phyloP scores from a whole-genome alignment of 2,113 vertebrate genomes.

The Thalassoma bifasciatum region DNA sequence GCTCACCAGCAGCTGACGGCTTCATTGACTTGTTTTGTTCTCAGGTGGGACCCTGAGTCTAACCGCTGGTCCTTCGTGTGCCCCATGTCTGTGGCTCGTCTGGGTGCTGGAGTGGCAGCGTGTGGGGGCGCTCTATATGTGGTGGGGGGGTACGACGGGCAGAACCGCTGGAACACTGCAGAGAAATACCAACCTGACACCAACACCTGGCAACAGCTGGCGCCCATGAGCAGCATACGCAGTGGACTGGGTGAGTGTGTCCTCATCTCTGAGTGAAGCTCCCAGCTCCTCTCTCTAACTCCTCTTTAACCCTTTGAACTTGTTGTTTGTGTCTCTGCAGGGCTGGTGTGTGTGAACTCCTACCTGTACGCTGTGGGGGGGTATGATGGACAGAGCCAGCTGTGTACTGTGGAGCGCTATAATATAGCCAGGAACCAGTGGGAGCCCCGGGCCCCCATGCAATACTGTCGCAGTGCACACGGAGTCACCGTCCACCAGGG shows the following conservation, averaged over 20 bases:
- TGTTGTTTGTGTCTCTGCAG: conserved; percentile 53
- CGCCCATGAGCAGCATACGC: conserved; percentile 81
- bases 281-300: too few relatives aligned
- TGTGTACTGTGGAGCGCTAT: conserved; percentile 83
- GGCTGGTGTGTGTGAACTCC: conserved; percentile 80
- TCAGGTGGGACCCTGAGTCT: conserved; percentile 86
- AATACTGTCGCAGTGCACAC: conserved; percentile 82
- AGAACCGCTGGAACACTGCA: conserved; percentile 81
- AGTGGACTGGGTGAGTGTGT: conserved; percentile 83
- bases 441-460: conserved; percentile 83
- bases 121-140: conserved; percentile 83
- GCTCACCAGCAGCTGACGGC: neutral
- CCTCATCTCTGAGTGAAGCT: neutral
- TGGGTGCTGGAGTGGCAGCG: conserved; percentile 82
- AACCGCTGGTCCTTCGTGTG: conserved; percentile 83
- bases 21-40: conserved; percentile 12
- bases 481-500: conserved; percentile 80
- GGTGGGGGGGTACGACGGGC: conserved; percentile 85
- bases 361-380: conserved; percentile 85
- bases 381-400: conserved; percentile 82
- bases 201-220: conserved; percentile 82
- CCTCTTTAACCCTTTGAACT: neutral
- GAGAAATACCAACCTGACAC: conserved; percentile 85
- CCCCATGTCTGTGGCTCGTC: conserved; percentile 83
- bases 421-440: conserved; percentile 77